phyloP scores from a whole-genome alignment of 1,140 invertebrate species.

The Metopolophium dirhodum region DNA sequence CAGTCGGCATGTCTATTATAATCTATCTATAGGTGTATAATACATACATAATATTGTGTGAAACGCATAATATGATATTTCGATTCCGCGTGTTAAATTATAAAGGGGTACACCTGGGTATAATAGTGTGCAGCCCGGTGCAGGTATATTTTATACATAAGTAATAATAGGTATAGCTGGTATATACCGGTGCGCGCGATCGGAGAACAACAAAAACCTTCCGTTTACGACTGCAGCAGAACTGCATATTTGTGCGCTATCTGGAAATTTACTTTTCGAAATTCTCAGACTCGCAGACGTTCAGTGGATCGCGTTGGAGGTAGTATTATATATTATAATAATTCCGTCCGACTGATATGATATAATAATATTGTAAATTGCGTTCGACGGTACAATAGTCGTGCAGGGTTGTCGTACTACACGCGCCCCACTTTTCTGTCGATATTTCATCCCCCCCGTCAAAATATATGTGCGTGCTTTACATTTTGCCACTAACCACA shows the following conservation, averaged over 20 bases:
- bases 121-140: not conserved
- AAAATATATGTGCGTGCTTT: not conserved
- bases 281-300: not conserved
- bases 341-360: not conserved
- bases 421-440: not conserved
- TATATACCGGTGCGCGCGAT: not conserved
- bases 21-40: not conserved
- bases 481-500: not conserved
- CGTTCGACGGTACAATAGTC: not conserved
- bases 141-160: not conserved
- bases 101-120: not conserved
- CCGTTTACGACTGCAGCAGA: not conserved
- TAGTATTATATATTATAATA: not conserved
- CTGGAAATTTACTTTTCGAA: not conserved
- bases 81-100: conserved; percentile 1
- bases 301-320: too few relatives aligned
- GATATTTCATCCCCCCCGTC: not conserved
- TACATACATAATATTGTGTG: not conserved
- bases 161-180: not conserved
- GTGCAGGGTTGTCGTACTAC: fast-evolving
- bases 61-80: not conserved
- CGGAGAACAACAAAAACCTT: not conserved
- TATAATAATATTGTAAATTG: too few relatives aligned
- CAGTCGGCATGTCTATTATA: not conserved
- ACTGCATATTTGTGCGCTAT: not conserved